Percentiles rank a stretch among this genome's conserved stretches.
These are phyloP conservation scores for Leptocoma aspasia DNA, from an alignment of 2,113 vertebrate species.

Conservation along the genomic window DNA sequence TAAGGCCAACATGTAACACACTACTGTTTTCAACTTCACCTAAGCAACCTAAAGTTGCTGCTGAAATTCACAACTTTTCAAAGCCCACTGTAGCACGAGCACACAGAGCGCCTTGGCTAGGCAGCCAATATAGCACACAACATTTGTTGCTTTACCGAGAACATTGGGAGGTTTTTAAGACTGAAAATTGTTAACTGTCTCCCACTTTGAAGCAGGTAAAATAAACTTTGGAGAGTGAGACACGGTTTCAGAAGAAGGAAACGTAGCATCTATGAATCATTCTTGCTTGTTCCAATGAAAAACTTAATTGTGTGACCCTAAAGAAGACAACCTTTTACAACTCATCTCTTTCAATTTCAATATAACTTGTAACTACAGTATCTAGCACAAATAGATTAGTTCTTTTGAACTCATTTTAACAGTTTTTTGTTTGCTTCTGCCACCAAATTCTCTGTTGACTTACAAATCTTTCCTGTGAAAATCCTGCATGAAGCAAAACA, in stretches of 20 bases:
- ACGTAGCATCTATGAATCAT: background rate
- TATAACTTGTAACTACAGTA: background rate
- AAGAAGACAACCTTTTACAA: background rate
- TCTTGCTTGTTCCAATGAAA: background rate
- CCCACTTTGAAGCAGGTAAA: background rate
- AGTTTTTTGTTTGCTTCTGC: background rate
- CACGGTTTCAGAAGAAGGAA: background rate
- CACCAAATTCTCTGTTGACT: background rate
- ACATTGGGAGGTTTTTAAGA: background rate
- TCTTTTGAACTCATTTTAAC: background rate
- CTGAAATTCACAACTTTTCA: background rate
- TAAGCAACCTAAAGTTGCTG: background rate
- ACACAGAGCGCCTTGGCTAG: background rate
- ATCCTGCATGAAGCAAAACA: background rate
- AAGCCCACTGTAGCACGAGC: background rate
- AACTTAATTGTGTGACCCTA: constrained; percentile 16
- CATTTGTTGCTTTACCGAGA: background rate
- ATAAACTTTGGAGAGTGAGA: background rate
- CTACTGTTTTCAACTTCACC: background rate
- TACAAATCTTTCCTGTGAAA: background rate
- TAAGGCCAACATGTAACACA: background rate
- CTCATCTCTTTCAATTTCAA: background rate
- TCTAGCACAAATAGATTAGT: background rate
- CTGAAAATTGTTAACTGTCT: background rate
- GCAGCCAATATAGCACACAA: background rate